These are phyloP conservation scores for Sialis fuliginosa DNA, from an alignment of 2,888 invertebrate species.

Conservation along the genomic window DNA sequence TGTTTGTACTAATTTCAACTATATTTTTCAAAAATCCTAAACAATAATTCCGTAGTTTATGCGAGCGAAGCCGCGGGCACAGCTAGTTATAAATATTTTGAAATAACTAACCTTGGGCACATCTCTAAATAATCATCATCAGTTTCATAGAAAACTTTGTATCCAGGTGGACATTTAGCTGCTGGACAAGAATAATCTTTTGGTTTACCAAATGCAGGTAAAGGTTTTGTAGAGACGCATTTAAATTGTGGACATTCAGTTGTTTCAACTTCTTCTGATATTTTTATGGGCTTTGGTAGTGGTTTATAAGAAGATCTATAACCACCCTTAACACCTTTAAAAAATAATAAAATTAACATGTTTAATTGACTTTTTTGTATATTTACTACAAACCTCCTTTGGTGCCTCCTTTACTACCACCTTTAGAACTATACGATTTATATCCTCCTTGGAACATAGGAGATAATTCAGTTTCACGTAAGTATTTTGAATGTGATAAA, in stretches of 20 bases:
- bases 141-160: slow-evolving; percentile 22
- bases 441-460: slow-evolving; percentile 23
- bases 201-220: slow-evolving; percentile 20
- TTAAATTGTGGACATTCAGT: slow-evolving; percentile 33
- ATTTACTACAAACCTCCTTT: background rate
- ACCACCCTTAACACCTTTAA: too few relatives aligned
- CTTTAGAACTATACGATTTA: slow-evolving; percentile 15
- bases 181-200: slow-evolving; percentile 26
- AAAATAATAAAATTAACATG: too few relatives aligned
- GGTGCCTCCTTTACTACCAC: slow-evolving; percentile 18
- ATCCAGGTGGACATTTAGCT: slow-evolving; percentile 39
- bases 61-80: too few relatives aligned
- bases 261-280: slow-evolving; percentile 10
- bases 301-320: background rate
- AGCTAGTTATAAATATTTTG: slow-evolving; percentile 4
- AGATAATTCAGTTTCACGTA: slow-evolving; percentile 22
- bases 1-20: too few relatives aligned
- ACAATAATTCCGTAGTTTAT: too few relatives aligned
- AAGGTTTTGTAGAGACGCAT: slow-evolving; percentile 32
- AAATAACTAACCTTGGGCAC: too few relatives aligned
- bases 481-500: slow-evolving; percentile 15
- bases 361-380: too few relatives aligned
- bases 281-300: slow-evolving; percentile 1
- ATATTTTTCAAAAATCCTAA: too few relatives aligned
- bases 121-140: too few relatives aligned